Evolutionary conservation across 2,888 invertebrate genomes (phyloP), one percentile per base, ranked within the genome.

Genomic region (Microctonus brassicae): DNA sequence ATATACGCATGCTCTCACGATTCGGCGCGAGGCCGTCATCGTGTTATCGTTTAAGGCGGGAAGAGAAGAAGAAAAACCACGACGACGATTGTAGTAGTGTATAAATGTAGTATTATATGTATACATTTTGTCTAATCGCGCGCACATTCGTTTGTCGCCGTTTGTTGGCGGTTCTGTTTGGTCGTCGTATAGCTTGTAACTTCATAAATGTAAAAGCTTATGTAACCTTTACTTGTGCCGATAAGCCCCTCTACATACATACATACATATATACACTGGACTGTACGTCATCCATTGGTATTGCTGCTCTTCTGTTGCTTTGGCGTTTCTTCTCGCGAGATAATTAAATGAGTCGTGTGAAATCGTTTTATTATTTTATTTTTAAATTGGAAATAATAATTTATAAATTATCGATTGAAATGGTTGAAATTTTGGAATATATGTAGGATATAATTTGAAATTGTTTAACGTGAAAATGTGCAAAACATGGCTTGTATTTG

Each of bases 271-370:
- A 10, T 10, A 36, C 1, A 1, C 1, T 36, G 5, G 1, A 36
- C 36, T 36, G 36, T 75, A 73, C 70, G 73, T 36, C 36, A 36
- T 10, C 36, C 36, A 36, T 36, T 36, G 36, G 4, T 20, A 10
- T 5, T 10, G 36, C 1, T 36, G 9, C 58, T 70, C 68, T 62
- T 70, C 68, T 70, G 58, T 73, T 68, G 65, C 68, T 61, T 65
- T 73, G 69, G 72, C 72, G 72, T n/a, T 29, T 29, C 29, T 3
- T 29, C 29, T 29, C 29, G 55, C 39, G 36, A 7, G 39, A 34
- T 67, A 65, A 70, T 72, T 57, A 60, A 69, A 72, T 71, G 70
- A 73, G 72, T 66, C 70, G 29, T 7, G 29, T 7, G 7, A 29
- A 29, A n/a, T n/a, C n/a, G n/a, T n/a, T n/a, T n/a, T n/a, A n/a